Conservation (phyloP, 2,113 vertebrate species). For the Cairina moschata region DNA sequence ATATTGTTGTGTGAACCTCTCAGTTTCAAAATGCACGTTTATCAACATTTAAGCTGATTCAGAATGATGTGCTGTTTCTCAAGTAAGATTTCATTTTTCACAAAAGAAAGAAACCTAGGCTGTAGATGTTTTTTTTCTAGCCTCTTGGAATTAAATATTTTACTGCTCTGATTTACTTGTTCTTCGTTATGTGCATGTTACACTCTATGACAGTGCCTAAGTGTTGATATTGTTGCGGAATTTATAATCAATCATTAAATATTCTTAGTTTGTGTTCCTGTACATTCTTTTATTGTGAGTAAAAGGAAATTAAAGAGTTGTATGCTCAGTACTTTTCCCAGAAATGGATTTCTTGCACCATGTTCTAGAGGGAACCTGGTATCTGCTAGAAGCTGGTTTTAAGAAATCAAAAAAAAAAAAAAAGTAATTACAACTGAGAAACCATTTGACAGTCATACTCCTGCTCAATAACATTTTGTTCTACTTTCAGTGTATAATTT, state of each 20-base stretch:
- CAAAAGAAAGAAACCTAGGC: not conserved
- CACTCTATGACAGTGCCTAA: not conserved
- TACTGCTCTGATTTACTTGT: not conserved
- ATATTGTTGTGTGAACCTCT: not conserved
- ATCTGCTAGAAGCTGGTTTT: not conserved
- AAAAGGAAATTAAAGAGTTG: not conserved
- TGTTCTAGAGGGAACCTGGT: not conserved
- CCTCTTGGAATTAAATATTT: not conserved
- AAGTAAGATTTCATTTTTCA: not conserved
- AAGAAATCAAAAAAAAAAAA: not conserved
- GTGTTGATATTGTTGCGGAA: not conserved
- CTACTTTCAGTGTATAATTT: not conserved
- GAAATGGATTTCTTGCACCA: not conserved
- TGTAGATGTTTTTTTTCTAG: not conserved
- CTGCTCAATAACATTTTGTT: not conserved
- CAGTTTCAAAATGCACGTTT: not conserved
- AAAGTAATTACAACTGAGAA: not conserved
- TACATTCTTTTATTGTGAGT: not conserved
- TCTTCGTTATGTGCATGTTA: not conserved
- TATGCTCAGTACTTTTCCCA: not conserved
- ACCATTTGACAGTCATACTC: not conserved
- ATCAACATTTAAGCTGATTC: not conserved
- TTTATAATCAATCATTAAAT: not conserved
- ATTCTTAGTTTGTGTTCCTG: not conserved
- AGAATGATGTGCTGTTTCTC: not conserved